Conservation (phyloP, 2,797 vertebrate species). For the Sitta carolinensis region DNA sequence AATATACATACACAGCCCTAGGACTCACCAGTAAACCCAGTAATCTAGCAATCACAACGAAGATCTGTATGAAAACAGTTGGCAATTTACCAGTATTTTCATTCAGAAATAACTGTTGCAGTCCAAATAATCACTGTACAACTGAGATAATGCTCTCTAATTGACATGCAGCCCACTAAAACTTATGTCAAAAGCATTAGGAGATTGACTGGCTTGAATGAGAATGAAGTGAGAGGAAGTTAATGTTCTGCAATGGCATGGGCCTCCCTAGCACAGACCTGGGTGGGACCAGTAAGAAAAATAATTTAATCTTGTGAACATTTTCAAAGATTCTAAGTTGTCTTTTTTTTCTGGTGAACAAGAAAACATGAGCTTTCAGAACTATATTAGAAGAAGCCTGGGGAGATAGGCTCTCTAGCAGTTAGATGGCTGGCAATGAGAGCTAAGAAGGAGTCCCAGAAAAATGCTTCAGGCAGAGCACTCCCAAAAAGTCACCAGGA, state of each 20-base stretch:
- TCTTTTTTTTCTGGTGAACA: background rate
- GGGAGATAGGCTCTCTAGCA: background rate
- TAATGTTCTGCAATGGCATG: background rate
- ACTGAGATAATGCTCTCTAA: background rate
- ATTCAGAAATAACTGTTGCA: background rate
- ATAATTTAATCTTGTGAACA: background rate
- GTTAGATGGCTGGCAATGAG: background rate
- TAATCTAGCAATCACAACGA: background rate
- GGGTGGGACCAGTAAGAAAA: background rate
- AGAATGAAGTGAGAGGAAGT: background rate
- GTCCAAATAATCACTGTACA: background rate
- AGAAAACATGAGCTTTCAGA: background rate
- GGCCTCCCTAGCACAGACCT: background rate
- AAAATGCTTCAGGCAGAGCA: background rate
- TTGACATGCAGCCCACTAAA: background rate
- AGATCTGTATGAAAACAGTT: background rate
- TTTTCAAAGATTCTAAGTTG: background rate
- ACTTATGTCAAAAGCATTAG: background rate
- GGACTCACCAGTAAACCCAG: background rate
- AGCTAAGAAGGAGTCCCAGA: background rate
- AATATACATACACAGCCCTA: background rate
- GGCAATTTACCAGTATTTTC: background rate
- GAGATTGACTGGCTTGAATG: background rate
- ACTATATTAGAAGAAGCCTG: background rate
- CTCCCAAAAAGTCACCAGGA: background rate